A percentile compares a stretch with the other conserved stretches of the same genome.
phyloP scores from a whole-genome alignment of 2,113 vertebrate genomes.

The Sapajus apella region DNA sequence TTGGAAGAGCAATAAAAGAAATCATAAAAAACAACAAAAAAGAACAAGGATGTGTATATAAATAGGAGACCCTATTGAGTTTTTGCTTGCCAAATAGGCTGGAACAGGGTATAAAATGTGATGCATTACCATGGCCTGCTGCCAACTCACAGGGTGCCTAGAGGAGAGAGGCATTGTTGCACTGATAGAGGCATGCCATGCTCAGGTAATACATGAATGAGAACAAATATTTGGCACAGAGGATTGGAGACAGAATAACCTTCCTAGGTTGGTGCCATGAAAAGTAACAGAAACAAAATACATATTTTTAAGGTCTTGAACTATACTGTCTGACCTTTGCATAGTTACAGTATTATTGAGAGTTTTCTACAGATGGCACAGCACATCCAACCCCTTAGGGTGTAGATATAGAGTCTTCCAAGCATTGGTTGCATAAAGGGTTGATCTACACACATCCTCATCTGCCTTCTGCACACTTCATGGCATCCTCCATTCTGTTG shows the following conservation, averaged over 20 bases:
- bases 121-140: background rate
- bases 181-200: background rate
- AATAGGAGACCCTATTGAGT: background rate
- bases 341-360: background rate
- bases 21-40: background rate
- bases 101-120: background rate
- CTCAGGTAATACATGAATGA: background rate
- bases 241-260: background rate
- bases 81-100: background rate
- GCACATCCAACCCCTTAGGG: background rate
- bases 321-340: background rate
- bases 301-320: background rate
- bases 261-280: background rate
- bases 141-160: background rate
- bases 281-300: background rate
- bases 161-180: background rate
- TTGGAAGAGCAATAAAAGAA: background rate
- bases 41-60: background rate
- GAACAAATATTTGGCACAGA: background rate
- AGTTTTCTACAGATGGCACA: background rate
- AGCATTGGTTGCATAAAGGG: background rate
- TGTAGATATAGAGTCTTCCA: background rate
- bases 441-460: rapidly evolving
- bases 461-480: background rate
- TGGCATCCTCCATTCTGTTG: background rate